A percentile compares a stretch with the other conserved stretches of the same genome.
Evolutionary conservation across 2,888 invertebrate genomes (phyloP).

Genomic region (Campopleginae sp.): DNA sequence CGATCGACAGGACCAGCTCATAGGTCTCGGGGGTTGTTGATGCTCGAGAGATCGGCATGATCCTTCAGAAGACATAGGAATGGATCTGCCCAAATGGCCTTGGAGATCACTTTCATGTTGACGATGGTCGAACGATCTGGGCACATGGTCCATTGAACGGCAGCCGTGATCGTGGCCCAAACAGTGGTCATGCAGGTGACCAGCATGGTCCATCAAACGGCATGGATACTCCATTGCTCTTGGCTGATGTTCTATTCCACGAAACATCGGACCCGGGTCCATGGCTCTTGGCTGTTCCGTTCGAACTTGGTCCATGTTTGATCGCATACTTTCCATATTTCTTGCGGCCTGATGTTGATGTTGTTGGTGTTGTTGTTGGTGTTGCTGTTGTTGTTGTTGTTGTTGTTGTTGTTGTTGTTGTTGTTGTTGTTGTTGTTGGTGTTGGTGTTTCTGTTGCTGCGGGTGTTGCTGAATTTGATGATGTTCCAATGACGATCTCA

Average conservation of each 20-base stretch:
- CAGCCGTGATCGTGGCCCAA: constrained; percentile 80
- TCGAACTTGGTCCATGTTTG: constrained; percentile 72
- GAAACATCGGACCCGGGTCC: constrained; percentile 64
- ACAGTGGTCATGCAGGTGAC: constrained; percentile 79
- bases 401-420: constrained; percentile 51
- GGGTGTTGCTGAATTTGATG: constrained; percentile 64
- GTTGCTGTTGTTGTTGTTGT: constrained; percentile 49
- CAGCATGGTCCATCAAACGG: constrained; percentile 80
- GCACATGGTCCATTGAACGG: constrained; percentile 81
- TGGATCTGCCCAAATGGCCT: constrained; percentile 71
- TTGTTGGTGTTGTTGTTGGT: constrained; percentile 46
- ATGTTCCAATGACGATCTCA: constrained; percentile 66
- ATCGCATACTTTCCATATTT: constrained; percentile 77
- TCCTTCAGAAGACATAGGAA: constrained; percentile 69
- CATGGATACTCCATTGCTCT: constrained; percentile 81
- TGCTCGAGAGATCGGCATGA: constrained; percentile 76
- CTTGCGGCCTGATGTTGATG: constrained; percentile 75
- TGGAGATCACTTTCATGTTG: constrained; percentile 73
- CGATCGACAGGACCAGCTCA: constrained; percentile 80
- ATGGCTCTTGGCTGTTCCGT: constrained; percentile 70
- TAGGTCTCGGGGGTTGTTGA: constrained; percentile 71
- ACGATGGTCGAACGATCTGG: constrained; percentile 79
- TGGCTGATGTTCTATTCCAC: constrained; percentile 76
- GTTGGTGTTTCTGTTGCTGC: constrained; percentile 53
- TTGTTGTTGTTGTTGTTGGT: constrained; percentile 39